Evolutionary conservation across 1,140 invertebrate genomes (phyloP), one percentile per base, ranked within the genome.

Genomic region (Lasioglossum baleicum): DNA sequence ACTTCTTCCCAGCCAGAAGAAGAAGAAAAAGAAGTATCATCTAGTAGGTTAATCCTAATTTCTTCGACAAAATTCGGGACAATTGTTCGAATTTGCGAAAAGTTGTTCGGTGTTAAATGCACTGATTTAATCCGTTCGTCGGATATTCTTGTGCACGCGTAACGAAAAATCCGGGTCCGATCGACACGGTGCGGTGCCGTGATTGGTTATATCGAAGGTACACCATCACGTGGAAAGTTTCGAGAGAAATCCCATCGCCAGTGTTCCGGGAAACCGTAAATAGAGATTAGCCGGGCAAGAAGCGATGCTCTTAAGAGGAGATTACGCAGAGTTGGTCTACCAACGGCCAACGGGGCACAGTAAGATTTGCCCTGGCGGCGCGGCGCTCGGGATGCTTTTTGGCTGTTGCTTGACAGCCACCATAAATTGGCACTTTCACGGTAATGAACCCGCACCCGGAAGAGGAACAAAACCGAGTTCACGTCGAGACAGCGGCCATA

Each of bases 341-440:
- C 67, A n/a, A 70, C 40, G 13, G 48, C 0, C 11, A 22, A 15
- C 10, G 68, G 44, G 44, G 44, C 44, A 11, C 6, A 1, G 22
- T 11, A 13, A 56, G 68, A 70, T 70, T 70, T 31, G 68, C n/a
- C 68, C 20, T 13, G 48, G 68, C n/a, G n/a, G n/a, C n/a, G n/a
- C n/a, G n/a, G n/a, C 11, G 26, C 51, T 11, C 51, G n/a, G 53
- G 15, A 35, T 15, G 68, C 68, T 70, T 58, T 70, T 70, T 58
- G 68, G 53, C 70, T n/a, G n/a, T n/a, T 48, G 15, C 58, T 48
- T 17, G 26, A 48, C n/a, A 69, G 22, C n/a, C 69, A 7, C 20
- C 60, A 58, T 82, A 82, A 81, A 82, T 78, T 78, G 64, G n/a
- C 58, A 68, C 80, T 84, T 84, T 84, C 75, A 77, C 75, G 82